phyloP scores from a whole-genome alignment of 2,888 invertebrate genomes.

The Hedya salicella region DNA sequence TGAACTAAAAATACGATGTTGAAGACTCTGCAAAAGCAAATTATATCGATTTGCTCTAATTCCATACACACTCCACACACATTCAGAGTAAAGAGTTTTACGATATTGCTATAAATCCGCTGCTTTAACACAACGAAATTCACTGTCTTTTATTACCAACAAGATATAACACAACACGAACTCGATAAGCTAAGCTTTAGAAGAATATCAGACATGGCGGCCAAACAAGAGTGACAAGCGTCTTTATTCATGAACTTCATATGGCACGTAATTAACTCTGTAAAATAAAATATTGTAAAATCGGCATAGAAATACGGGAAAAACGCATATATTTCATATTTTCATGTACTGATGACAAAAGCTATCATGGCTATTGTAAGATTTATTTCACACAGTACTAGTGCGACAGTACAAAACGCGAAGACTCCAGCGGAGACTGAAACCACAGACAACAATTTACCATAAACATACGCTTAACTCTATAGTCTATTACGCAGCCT shows the following conservation, averaged over 20 bases:
- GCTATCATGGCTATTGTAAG: constrained; percentile 64
- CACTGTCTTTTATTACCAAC: constrained; percentile 79
- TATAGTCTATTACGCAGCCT: constrained; percentile 26
- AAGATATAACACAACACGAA: constrained; percentile 84
- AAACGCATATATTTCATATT: constrained; percentile 71
- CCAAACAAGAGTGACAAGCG: constrained; percentile 79
- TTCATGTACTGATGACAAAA: constrained; percentile 70
- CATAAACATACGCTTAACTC: constrained; percentile 17
- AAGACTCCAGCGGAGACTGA: constrained; percentile 42
- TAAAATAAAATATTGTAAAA: constrained; percentile 78
- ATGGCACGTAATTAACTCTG: constrained; percentile 65
- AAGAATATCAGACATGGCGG: constrained; percentile 75
- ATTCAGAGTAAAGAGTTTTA: constrained; percentile 70
- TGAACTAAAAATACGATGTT: constrained; percentile 86
- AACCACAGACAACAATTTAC: constrained; percentile 40
- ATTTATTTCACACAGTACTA: constrained; percentile 51
- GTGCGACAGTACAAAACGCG: constrained; percentile 34
- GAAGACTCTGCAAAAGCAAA: constrained; percentile 78
- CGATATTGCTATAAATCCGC: constrained; percentile 69
- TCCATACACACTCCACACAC: constrained; percentile 76
- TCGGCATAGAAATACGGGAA: constrained; percentile 67
- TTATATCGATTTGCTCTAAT: constrained; percentile 74
- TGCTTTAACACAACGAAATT: constrained; percentile 68
- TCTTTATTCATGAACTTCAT: constrained; percentile 69
- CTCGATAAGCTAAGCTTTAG: constrained; percentile 80